phyloP scores from a whole-genome alignment of 2,888 invertebrate genomes.

The Lacanobia oleracea region DNA sequence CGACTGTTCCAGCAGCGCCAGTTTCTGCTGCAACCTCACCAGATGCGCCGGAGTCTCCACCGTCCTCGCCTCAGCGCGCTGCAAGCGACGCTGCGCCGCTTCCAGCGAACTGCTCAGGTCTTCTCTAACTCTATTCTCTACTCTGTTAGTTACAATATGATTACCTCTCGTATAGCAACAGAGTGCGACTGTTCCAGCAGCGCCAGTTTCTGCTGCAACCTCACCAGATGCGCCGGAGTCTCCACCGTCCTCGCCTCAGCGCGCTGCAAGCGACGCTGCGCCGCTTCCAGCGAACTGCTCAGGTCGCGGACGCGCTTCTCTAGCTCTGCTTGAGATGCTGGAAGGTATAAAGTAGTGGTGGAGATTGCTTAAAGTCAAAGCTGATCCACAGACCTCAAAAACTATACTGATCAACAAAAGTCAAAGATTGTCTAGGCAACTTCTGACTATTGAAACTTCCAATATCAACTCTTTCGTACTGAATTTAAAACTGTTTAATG shows the following conservation, averaged over 20 bases:
- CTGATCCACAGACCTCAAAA: too few species aligned
- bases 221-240: conserved; percentile 92
- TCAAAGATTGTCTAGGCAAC: too few species aligned
- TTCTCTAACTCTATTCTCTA: too few species aligned
- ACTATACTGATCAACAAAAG: too few species aligned
- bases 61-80: conserved; percentile 92
- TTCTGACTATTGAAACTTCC: too few species aligned
- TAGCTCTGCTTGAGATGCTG: conserved; percentile 83
- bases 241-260: conserved; percentile 91
- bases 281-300: conserved; percentile 92
- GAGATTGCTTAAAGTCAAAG: too few species aligned
- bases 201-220: conserved; percentile 94
- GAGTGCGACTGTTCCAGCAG: conserved; percentile 94
- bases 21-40: conserved; percentile 93
- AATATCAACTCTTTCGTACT: too few species aligned
- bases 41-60: conserved; percentile 91
- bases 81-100: conserved; percentile 90
- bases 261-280: conserved; percentile 92
- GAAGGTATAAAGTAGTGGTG: conserved; percentile 5
- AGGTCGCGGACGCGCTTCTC: conserved; percentile 89
- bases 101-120: conserved; percentile 87
- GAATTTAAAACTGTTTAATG: too few species aligned
- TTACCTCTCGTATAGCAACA: conserved; percentile 92
- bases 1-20: conserved; percentile 93
- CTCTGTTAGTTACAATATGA: not conserved